Evolutionary conservation across 2,888 invertebrate species (phyloP).

Genomic region (Macropis europaea): DNA sequence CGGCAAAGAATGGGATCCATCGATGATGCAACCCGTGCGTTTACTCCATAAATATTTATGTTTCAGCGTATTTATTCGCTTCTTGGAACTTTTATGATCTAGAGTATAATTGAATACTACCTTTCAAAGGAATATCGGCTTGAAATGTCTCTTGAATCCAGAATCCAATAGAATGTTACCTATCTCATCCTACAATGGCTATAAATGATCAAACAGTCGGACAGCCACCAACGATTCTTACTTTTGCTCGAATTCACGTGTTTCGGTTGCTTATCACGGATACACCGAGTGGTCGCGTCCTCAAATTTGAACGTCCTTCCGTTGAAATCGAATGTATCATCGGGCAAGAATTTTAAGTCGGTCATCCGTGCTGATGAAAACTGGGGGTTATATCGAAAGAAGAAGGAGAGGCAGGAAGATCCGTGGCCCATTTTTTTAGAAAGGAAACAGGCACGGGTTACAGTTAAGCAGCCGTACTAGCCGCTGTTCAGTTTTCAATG

Average conservation of each 20-base stretch:
- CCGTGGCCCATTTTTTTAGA: conserved; percentile 73
- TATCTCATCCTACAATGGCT: too few species aligned
- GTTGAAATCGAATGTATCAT: conserved; percentile 32
- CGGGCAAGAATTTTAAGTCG: conserved; percentile 38
- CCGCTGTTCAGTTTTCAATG: conserved; percentile 56
- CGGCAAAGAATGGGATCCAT: neutral
- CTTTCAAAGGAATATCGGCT: too few species aligned
- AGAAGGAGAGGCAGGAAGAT: conserved; percentile 50
- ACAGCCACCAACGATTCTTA: too few species aligned
- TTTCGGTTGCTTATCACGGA: neutral
- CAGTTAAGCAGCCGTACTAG: conserved; percentile 65
- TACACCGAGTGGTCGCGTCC: neutral
- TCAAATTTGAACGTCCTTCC: conserved; percentile 6
- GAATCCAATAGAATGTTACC: too few species aligned
- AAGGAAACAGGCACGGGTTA: conserved; percentile 70
- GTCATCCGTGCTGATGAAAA: conserved; percentile 16
- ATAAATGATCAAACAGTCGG: too few species aligned
- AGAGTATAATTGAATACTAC: too few species aligned
- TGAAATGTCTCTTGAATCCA: too few species aligned
- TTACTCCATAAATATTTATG: too few species aligned
- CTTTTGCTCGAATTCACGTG: neutral
- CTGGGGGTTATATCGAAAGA: neutral
- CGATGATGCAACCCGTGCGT: too few species aligned
- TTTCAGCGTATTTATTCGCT: too few species aligned
- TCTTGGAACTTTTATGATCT: too few species aligned